Evolutionary conservation across 2,888 invertebrate genomes (phyloP).

Genomic region (Plebejus argus): DNA sequence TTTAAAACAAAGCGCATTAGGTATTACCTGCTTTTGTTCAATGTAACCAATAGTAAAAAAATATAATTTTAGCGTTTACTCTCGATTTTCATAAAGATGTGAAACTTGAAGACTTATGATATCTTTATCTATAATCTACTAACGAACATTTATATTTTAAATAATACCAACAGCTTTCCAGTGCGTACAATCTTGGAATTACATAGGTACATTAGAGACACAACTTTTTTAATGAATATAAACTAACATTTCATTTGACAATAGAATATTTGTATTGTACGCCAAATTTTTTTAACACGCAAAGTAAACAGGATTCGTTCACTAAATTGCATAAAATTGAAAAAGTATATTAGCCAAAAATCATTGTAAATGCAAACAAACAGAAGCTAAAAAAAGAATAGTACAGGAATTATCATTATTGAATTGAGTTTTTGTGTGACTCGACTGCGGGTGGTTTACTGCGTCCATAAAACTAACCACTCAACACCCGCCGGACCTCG

Average conservation of each 20-base stretch:
- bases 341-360: background rate
- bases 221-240: background rate
- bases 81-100: background rate
- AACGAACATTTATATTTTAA: background rate
- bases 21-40: background rate
- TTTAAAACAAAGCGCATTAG: background rate
- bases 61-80: background rate
- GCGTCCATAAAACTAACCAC: constrained; percentile 65
- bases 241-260: background rate
- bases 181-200: no score
- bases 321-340: background rate
- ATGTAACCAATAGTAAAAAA: background rate
- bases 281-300: no score
- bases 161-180: no score
- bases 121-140: background rate
- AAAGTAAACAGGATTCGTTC: no score
- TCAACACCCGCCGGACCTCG: constrained; percentile 56
- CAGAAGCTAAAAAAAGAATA: constrained; percentile 24
- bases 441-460: constrained; percentile 75
- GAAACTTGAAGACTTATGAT: background rate
- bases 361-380: background rate
- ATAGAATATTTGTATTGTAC: background rate
- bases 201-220: no score
- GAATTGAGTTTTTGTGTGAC: constrained; percentile 44
- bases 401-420: constrained; percentile 2